These are phyloP conservation scores for Leptoteleia sp. DNA, from an alignment of 1,140 invertebrate species.

Conservation along the genomic window DNA sequence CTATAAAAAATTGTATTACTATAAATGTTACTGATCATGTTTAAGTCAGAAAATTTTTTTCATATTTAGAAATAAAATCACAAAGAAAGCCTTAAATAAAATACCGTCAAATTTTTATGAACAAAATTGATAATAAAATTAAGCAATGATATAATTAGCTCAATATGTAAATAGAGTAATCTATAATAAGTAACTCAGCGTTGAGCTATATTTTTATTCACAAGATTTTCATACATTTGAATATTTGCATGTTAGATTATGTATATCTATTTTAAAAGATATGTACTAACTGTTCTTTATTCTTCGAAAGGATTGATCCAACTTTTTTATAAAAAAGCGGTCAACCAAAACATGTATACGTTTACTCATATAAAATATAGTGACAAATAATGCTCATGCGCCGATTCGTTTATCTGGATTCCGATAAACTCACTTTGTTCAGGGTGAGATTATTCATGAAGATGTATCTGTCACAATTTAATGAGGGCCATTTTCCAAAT, in stretches of 20 bases:
- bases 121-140: too few species aligned
- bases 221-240: constrained; percentile 14
- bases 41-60: too few species aligned
- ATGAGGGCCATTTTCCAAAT: constrained; percentile 15
- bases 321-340: constrained; percentile 65
- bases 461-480: constrained; percentile 8
- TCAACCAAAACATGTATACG: constrained; percentile 33
- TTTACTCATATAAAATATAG: constrained; percentile 27
- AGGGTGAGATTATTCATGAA: background rate
- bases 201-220: constrained; percentile 31
- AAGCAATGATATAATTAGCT: constrained; percentile 17
- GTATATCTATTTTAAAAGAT: too few species aligned
- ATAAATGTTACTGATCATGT: too few species aligned
- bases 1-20: too few species aligned
- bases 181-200: constrained; percentile 12
- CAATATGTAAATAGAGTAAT: constrained; percentile 44
- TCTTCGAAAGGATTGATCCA: constrained; percentile 37
- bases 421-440: constrained; percentile 6
- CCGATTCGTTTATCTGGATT: constrained; percentile 16
- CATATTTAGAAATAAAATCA: too few species aligned
- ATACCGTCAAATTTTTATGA: too few species aligned
- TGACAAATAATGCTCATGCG: constrained; percentile 29
- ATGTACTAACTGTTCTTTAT: constrained; percentile 30
- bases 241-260: constrained; percentile 34
- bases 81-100: too few species aligned